Evolutionary conservation across 2,797 vertebrate genomes (phyloP).

Genomic region (Rhinichthys osculus): DNA sequence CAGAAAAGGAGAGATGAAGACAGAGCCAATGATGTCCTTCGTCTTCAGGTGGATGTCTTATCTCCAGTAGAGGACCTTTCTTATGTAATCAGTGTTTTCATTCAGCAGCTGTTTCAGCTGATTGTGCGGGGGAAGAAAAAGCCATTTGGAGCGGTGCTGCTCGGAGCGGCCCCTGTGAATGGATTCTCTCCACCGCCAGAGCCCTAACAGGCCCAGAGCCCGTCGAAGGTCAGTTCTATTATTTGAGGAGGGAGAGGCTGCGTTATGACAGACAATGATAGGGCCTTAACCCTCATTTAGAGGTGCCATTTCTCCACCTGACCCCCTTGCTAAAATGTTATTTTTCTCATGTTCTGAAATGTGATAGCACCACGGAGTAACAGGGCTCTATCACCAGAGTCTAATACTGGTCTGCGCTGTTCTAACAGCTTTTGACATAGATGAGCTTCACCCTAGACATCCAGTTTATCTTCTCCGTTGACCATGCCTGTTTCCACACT

Average conservation of each 20-base stretch:
- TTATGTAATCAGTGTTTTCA: constrained; percentile 87
- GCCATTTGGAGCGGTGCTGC: constrained; percentile 81
- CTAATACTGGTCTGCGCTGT: constrained; percentile 75
- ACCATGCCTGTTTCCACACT: constrained; percentile 61
- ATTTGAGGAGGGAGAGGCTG: constrained; percentile 87
- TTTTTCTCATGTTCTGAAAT: constrained; percentile 82
- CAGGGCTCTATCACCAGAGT: constrained; percentile 72
- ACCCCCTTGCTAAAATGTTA: constrained; percentile 82
- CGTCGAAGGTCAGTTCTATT: constrained; percentile 83
- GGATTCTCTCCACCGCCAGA: constrained; percentile 74
- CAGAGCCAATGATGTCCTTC: constrained; percentile 67
- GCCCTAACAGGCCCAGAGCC: constrained; percentile 84
- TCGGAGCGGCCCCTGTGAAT: constrained; percentile 36
- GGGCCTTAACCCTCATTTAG: constrained; percentile 86
- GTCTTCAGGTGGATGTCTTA: constrained; percentile 81
- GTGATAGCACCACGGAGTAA: constrained; percentile 82
- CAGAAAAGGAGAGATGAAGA: constrained; percentile 53
- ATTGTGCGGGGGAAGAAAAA: constrained; percentile 89
- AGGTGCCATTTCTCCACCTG: constrained; percentile 86
- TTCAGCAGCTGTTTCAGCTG: constrained; percentile 80
- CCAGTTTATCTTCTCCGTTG: constrained; percentile 70
- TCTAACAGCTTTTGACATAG: constrained; percentile 58
- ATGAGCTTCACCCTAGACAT: constrained; percentile 71
- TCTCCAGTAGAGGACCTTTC: constrained; percentile 78
- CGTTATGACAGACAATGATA: constrained; percentile 83